Evolutionary conservation across 2,113 vertebrate genomes (phyloP).

Genomic region (Pipra filicauda): DNA sequence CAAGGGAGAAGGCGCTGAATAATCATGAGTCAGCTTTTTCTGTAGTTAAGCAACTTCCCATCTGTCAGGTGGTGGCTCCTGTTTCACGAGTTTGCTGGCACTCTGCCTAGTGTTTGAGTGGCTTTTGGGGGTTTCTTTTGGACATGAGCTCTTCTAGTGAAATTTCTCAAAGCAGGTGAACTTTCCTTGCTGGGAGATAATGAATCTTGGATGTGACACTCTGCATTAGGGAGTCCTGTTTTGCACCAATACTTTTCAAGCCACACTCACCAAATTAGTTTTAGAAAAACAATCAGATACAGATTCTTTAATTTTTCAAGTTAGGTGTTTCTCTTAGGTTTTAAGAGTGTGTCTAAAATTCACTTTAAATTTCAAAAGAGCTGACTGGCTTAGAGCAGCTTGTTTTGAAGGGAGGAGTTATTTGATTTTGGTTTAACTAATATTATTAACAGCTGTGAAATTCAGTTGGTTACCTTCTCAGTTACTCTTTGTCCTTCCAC

Average conservation of each 20-base stretch:
- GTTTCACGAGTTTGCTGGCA: not conserved
- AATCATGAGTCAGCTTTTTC: constrained; percentile 64
- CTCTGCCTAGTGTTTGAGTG: fast-evolving
- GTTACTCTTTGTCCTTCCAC: not conserved
- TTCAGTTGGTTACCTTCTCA: not conserved
- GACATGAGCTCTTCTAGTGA: not conserved
- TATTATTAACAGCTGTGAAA: not conserved
- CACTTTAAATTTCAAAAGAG: not conserved
- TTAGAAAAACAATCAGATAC: not conserved
- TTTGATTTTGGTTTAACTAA: not conserved
- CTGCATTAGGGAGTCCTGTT: not conserved
- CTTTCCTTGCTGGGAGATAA: not conserved
- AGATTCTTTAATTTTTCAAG: not conserved
- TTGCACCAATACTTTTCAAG: not conserved
- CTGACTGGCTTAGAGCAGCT: not conserved
- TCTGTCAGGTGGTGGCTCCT: not conserved
- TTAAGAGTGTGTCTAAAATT: not conserved
- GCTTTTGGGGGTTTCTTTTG: not conserved
- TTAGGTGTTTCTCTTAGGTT: not conserved
- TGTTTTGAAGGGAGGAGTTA: not conserved
- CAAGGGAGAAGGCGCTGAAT: not conserved
- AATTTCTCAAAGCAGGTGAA: not conserved
- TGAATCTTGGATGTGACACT: fast-evolving
- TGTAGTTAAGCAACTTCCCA: not conserved
- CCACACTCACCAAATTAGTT: not conserved